Evolutionary conservation across 2,113 vertebrate genomes (phyloP), one percentile per base, ranked within the genome.

Genomic region (Aphelocoma coerulescens): DNA sequence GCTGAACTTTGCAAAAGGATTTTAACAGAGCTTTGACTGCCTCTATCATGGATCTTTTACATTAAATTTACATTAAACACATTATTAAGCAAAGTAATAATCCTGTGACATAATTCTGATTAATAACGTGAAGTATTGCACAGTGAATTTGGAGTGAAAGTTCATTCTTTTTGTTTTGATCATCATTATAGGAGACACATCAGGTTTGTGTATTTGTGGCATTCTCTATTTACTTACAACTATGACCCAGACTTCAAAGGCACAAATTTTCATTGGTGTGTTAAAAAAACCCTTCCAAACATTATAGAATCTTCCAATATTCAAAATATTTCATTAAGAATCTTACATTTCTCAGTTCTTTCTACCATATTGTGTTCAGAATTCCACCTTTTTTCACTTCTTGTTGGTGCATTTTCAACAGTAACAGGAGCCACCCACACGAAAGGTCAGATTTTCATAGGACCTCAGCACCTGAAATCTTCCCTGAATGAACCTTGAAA

Each of bases 1-100:
- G 48, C 63, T 96, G 95, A 95, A 94, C 88, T 87, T 91, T 93
- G 72, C 75, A 77, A 72, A 78, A 96, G 35, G 54, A 81, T 93
- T 97, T 96, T 95, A 91, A 97, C 92, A 89, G 90, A 86, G 88
- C 93, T 97, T 93, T 97, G 92, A 77, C 87, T 95, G 89, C 69
- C 51, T 92, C 20, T 91, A 83, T 95, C 65, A 22, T 82, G 80
- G 57, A 81, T 95, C 87, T 97, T 95, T 95, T 97, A 91, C 86
- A 95, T 94, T 96, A 96, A 95, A 96, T 89, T 96, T 96, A 92
- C 90, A 97, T 97, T 97, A 96, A 97, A 82, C 81, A 95, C 68
- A 85, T 95, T 97, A 94, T 96, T 96, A 97, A 93, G 79, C 48
- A 90, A 96, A 96, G 65, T 73, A 92, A 95, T 96, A 96, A 93